Evolutionary conservation across 2,113 vertebrate genomes (phyloP).

Genomic region (Vidua chalybeata): DNA sequence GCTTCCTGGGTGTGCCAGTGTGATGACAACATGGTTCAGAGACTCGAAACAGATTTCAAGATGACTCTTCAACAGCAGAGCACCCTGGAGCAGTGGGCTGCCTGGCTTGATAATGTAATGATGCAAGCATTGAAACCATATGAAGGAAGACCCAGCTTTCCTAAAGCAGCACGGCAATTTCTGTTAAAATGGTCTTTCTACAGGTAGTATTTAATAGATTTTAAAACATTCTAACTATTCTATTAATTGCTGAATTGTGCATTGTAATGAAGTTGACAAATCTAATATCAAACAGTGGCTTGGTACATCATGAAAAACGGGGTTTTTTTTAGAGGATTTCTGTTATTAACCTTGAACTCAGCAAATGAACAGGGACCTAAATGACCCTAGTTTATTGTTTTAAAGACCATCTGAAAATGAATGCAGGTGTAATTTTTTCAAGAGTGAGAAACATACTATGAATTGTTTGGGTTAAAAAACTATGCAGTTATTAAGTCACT

Average conservation of each 20-base stretch:
- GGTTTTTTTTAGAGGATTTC: background rate
- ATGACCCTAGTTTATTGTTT: background rate
- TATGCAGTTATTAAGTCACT: background rate
- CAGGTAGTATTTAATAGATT: constrained; percentile 68
- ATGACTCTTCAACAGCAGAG: constrained; percentile 87
- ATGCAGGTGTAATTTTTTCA: background rate
- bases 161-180: constrained; percentile 83
- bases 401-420: background rate
- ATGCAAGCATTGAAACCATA: constrained; percentile 83
- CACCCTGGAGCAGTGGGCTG: constrained; percentile 86
- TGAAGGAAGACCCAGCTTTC: constrained; percentile 84
- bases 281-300: background rate
- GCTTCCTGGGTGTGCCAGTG: constrained; percentile 88
- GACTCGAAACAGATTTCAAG: constrained; percentile 85
- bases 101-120: constrained; percentile 85
- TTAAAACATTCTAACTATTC: background rate
- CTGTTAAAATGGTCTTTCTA: constrained; percentile 86
- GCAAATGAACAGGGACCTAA: background rate
- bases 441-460: background rate
- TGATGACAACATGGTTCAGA: constrained; percentile 86
- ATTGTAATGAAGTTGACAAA: background rate
- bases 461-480: background rate
- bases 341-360: background rate
- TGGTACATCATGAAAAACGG: background rate
- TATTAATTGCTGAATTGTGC: background rate